These are phyloP conservation scores for Pemphigus obesinymphae DNA, from an alignment of 1,140 invertebrate species.

Conservation along the genomic window DNA sequence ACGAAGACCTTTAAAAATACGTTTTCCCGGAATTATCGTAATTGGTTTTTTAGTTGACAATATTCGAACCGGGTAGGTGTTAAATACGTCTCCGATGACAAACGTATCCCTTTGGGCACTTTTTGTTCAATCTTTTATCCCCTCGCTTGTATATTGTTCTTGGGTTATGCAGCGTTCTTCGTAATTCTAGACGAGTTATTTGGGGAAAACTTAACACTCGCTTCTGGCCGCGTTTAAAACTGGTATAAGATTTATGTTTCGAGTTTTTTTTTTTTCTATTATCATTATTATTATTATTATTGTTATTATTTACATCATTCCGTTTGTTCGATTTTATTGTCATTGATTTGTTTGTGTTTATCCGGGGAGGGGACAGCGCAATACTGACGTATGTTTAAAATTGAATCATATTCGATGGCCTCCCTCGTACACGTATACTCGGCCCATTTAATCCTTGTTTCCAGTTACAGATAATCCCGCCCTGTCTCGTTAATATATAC, in stretches of 20 bases:
- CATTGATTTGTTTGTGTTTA: slow-evolving; percentile 10
- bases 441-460: slow-evolving; percentile 30
- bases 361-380: not conserved
- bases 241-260: not conserved
- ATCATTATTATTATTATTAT: not conserved
- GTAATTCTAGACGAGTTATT: slow-evolving; percentile 40
- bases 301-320: not conserved
- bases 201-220: slow-evolving; percentile 9
- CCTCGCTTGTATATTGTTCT: slow-evolving; percentile 9
- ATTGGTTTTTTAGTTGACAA: slow-evolving; percentile 35
- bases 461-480: slow-evolving; percentile 33
- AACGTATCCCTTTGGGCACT: slow-evolving; percentile 17
- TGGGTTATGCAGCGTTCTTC: not conserved
- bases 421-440: not conserved
- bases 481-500: not conserved
- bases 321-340: not conserved
- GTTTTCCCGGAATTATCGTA: slow-evolving; percentile 36
- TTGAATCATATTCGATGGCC: slow-evolving; percentile 9
- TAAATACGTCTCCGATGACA: slow-evolving; percentile 38
- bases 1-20: slow-evolving; percentile 27
- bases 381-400: slow-evolving; percentile 5
- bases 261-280: not conserved
- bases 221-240: slow-evolving; percentile 20
- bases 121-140: slow-evolving; percentile 32
- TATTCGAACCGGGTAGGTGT: slow-evolving; percentile 26